Percentiles rank a stretch among this genome's conserved stretches.
Evolutionary conservation across 2,888 invertebrate genomes (phyloP).

Genomic region (Campaea margaritaria): DNA sequence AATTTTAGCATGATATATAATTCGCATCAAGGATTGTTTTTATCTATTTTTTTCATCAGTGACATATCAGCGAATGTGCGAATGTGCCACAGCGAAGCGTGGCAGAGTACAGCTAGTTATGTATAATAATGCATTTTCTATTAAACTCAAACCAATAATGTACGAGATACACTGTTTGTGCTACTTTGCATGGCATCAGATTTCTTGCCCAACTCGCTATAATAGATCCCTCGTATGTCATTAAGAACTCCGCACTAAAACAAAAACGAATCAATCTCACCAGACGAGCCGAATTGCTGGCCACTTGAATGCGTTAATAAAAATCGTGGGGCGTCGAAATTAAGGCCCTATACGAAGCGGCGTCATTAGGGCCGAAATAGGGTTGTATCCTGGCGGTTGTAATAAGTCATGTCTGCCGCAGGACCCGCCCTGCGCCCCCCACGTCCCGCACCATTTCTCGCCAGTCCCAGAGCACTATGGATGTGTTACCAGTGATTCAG

Average conservation of each 20-base stretch:
- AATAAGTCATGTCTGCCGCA: slow-evolving; percentile 84
- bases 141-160: too few relatives aligned
- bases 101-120: too few relatives aligned
- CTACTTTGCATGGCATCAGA: too few relatives aligned
- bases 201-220: too few relatives aligned
- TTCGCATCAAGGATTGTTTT: too few relatives aligned
- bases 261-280: slow-evolving; percentile 46
- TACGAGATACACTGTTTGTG: too few relatives aligned
- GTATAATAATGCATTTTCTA: too few relatives aligned
- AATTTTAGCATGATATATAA: too few relatives aligned
- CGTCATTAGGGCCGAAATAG: slow-evolving; percentile 83
- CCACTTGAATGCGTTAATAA: slow-evolving; percentile 81
- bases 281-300: slow-evolving; percentile 62
- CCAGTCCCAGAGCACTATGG: slow-evolving; percentile 47
- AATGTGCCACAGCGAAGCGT: too few relatives aligned
- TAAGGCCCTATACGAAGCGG: slow-evolving; percentile 78
- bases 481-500: slow-evolving; percentile 21
- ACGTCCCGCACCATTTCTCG: slow-evolving; percentile 69
- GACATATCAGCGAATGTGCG: too few relatives aligned
- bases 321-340: slow-evolving; percentile 83
- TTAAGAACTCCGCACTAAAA: slow-evolving; percentile 28
- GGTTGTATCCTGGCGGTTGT: slow-evolving; percentile 82
- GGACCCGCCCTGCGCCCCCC: slow-evolving; percentile 63
- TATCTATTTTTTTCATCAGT: too few relatives aligned
- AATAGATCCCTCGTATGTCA: too few relatives aligned